These are phyloP conservation scores for Calosoma granatense DNA, from an alignment of 1,140 invertebrate genomes.

Conservation along the genomic window DNA sequence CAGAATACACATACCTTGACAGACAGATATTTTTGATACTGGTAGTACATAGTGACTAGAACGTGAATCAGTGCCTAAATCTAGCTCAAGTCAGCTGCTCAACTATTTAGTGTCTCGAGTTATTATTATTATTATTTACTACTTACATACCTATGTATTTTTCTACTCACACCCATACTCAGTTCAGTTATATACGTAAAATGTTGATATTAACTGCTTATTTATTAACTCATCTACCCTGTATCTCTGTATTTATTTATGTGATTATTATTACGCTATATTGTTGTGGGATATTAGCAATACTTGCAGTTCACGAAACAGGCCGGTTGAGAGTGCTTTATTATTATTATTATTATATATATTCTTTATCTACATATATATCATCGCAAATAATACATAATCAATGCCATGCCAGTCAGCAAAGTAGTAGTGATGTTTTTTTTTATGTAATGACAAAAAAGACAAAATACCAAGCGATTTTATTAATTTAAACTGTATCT, in stretches of 20 bases:
- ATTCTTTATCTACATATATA: not conserved
- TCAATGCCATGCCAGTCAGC: too few relatives aligned
- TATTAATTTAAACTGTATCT: not conserved
- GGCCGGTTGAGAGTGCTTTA: not conserved
- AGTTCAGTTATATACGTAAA: too few relatives aligned
- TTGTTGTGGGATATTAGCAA: not conserved
- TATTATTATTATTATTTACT: too few relatives aligned
- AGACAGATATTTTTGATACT: too few relatives aligned
- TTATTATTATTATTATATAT: not conserved
- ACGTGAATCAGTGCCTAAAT: too few relatives aligned
- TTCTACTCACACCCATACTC: too few relatives aligned
- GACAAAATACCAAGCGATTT: not conserved
- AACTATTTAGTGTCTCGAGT: too few relatives aligned
- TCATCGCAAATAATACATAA: not conserved
- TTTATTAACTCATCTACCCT: conserved; percentile 1
- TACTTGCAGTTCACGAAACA: not conserved
- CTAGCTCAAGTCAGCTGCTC: too few relatives aligned
- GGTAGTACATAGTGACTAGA: too few relatives aligned
- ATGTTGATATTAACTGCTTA: not conserved
- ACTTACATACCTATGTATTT: too few relatives aligned
- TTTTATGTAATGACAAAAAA: not conserved
- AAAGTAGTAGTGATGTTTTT: not conserved
- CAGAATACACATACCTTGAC: too few relatives aligned
- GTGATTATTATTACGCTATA: not conserved
- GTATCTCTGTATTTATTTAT: not conserved